Percentiles rank a stretch among this genome's conserved stretches.
These are phyloP conservation scores for Pheosia gnoma DNA, from an alignment of 2,888 invertebrate species.

Conservation along the genomic window DNA sequence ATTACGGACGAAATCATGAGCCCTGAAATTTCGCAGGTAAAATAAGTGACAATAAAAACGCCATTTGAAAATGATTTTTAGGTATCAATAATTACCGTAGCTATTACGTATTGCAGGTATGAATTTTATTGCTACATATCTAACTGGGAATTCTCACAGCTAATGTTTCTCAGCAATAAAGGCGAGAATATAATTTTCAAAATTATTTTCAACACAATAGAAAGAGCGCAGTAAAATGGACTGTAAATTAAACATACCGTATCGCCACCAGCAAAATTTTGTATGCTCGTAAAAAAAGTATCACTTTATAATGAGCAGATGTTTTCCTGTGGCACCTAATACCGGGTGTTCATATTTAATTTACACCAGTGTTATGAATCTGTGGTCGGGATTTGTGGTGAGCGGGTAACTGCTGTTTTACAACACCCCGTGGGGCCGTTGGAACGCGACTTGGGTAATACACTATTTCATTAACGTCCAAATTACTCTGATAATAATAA, in stretches of 20 bases:
- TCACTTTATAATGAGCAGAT: slow-evolving; percentile 34
- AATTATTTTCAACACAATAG: slow-evolving; percentile 12
- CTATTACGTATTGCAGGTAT: too few relatives aligned
- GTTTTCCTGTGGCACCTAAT: slow-evolving; percentile 27
- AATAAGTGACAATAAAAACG: too few relatives aligned
- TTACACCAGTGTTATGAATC: slow-evolving; percentile 51
- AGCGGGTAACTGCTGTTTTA: slow-evolving; percentile 55
- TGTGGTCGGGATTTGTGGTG: slow-evolving; percentile 50
- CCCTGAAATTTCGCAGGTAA: too few relatives aligned
- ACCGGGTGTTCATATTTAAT: slow-evolving; percentile 58
- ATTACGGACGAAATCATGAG: too few relatives aligned
- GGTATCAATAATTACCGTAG: too few relatives aligned
- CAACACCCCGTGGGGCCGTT: slow-evolving; percentile 62
- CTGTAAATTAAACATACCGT: slow-evolving; percentile 23
- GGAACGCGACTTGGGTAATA: slow-evolving; percentile 46
- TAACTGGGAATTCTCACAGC: too few relatives aligned
- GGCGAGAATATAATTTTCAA: neutral
- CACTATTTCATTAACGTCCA: slow-evolving; percentile 64
- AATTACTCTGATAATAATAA: slow-evolving; percentile 38
- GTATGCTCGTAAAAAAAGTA: slow-evolving; percentile 12
- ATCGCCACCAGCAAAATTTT: slow-evolving; percentile 16
- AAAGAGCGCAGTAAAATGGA: neutral
- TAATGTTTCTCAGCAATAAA: too few relatives aligned
- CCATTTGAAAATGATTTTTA: too few relatives aligned
- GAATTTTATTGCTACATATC: too few relatives aligned